These are phyloP conservation scores for Diaphora mendica DNA, from an alignment of 2,888 invertebrate genomes.

Conservation along the genomic window DNA sequence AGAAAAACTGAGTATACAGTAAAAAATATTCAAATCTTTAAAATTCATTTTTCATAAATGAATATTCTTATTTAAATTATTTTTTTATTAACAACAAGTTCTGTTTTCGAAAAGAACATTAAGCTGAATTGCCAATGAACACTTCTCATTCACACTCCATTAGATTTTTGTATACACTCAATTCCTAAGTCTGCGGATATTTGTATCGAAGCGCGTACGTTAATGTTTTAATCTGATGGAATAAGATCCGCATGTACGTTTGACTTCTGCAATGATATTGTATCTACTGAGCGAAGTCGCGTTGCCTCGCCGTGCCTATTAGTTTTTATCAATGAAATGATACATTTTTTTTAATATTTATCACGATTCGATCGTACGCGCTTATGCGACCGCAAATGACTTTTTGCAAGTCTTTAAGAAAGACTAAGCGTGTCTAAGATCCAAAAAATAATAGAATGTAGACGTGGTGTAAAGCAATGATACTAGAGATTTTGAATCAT, in stretches of 20 bases:
- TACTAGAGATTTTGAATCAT: too few species aligned
- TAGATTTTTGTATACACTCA: not conserved
- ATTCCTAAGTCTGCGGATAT: not conserved
- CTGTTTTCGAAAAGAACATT: not conserved
- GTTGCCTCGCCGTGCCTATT: not conserved
- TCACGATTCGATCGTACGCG: too few species aligned
- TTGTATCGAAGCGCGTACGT: not conserved
- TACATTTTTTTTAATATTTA: too few species aligned
- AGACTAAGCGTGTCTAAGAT: not conserved
- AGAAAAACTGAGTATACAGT: constrained; percentile 5
- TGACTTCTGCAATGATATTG: not conserved
- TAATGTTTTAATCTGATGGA: not conserved
- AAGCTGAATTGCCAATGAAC: not conserved
- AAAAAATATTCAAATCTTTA: not conserved
- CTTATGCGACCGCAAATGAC: not conserved
- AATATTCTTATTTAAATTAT: not conserved
- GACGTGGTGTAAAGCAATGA: not conserved
- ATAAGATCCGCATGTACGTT: not conserved
- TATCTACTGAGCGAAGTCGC: constrained; percentile 1
- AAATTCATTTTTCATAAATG: constrained; percentile 26
- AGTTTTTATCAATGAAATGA: not conserved
- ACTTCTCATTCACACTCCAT: constrained; percentile 6
- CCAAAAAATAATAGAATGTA: not conserved
- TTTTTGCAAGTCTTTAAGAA: not conserved
- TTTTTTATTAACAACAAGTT: not conserved